Conservation (phyloP, 2,797 vertebrate species). For the Gymnothorax reevesii region DNA sequence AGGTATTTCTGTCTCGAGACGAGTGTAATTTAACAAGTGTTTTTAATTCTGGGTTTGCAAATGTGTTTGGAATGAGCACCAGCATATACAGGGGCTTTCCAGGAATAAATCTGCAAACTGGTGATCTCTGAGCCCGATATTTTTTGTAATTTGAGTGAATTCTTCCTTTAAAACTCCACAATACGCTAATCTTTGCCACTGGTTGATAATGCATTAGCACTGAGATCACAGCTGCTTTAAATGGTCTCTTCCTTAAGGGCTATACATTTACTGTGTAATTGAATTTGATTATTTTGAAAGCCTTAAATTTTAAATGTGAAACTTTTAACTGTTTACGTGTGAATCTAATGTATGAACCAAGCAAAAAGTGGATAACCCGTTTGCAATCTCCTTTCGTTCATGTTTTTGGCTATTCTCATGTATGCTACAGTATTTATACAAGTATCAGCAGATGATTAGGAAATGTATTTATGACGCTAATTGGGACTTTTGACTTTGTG, state of each 20-base stretch:
- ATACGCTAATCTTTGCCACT: slow-evolving; percentile 44
- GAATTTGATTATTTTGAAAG: slow-evolving; percentile 63
- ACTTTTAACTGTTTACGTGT: slow-evolving; percentile 51
- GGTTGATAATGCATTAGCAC: slow-evolving; percentile 60
- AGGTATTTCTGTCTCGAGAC: neutral
- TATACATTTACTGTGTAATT: slow-evolving; percentile 68
- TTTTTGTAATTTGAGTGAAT: neutral
- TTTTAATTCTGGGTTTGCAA: neutral
- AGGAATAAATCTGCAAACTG: neutral
- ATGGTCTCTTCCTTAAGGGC: slow-evolving; percentile 80
- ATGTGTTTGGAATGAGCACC: neutral
- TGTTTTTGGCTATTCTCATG: slow-evolving; percentile 29
- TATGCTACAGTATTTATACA: slow-evolving; percentile 30
- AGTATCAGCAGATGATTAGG: slow-evolving; percentile 46
- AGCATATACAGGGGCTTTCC: neutral
- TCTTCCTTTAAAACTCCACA: neutral
- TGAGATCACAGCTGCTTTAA: slow-evolving; percentile 65
- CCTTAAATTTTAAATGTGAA: slow-evolving; percentile 68
- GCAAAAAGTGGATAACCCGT: slow-evolving; percentile 40
- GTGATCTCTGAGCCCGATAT: neutral
- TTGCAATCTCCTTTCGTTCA: slow-evolving; percentile 40
- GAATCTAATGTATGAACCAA: slow-evolving; percentile 54
- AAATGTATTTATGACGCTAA: slow-evolving; percentile 43
- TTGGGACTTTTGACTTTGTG: slow-evolving; percentile 22
- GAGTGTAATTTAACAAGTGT: neutral